phyloP scores from a whole-genome alignment of 2,113 vertebrate genomes.

The Lathamus discolor region DNA sequence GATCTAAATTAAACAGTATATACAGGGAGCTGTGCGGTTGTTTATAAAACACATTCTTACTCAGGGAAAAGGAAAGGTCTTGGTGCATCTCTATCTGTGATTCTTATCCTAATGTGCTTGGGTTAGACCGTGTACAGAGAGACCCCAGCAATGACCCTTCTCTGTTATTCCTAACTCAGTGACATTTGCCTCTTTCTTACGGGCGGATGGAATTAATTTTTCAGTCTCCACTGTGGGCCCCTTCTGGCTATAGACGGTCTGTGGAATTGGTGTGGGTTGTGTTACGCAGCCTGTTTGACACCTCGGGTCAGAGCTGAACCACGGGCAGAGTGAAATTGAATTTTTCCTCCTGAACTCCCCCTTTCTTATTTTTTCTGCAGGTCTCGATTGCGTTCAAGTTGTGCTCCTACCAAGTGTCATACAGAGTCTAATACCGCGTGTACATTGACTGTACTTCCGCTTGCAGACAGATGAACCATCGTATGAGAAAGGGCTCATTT shows the following conservation, averaged over 20 bases:
- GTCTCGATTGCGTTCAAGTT: neutral
- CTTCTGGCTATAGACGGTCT: neutral
- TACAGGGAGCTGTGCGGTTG: neutral
- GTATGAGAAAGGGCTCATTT: neutral
- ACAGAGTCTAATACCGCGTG: neutral
- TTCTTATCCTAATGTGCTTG: neutral
- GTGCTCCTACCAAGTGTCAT: neutral
- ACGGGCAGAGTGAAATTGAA: neutral
- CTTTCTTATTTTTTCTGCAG: neutral
- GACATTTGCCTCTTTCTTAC: slow-evolving; percentile 11
- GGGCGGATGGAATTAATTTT: slow-evolving; percentile 8
- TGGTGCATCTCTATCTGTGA: neutral
- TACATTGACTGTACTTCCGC: neutral
- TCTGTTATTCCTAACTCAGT: neutral
- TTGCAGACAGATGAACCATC: neutral
- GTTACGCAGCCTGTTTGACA: neutral
- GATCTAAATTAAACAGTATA: neutral
- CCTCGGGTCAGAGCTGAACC: slow-evolving; percentile 2
- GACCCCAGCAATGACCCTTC: neutral
- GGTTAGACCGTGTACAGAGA: accelerated
- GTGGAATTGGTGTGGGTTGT: neutral
- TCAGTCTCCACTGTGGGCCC: neutral
- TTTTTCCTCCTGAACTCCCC: slow-evolving; percentile 2
- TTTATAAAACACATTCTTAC: neutral
- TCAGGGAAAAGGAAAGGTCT: neutral